These are phyloP conservation scores for Arrhopalites spinosus DNA, from an alignment of 2,888 invertebrate species.

Conservation along the genomic window DNA sequence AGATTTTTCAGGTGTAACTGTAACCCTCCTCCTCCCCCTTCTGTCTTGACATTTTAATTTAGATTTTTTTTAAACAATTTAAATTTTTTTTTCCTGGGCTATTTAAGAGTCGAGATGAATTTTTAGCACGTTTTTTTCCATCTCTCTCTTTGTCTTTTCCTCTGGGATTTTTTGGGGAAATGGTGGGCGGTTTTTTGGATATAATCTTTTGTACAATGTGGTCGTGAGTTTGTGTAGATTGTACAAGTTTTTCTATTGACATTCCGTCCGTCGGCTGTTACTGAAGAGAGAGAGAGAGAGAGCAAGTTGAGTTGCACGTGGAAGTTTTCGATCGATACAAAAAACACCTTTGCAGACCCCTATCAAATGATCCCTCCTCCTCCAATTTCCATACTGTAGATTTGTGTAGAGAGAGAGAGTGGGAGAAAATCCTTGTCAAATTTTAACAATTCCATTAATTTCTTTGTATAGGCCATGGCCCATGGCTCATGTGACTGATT, in stretches of 20 bases:
- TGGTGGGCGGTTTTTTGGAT: not conserved
- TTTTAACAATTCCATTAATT: not conserved
- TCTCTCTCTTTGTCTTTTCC: not conserved
- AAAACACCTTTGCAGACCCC: not conserved
- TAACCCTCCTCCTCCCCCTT: too few relatives aligned
- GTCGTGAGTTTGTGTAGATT: not conserved
- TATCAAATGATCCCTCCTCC: not conserved
- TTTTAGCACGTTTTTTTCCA: too few relatives aligned
- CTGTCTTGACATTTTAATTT: too few relatives aligned
- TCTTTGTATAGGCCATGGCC: not conserved
- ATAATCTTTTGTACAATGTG: not conserved
- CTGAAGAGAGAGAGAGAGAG: not conserved
- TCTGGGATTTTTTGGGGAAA: not conserved
- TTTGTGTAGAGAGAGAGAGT: not conserved
- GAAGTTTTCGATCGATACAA: slow-evolving; percentile 1
- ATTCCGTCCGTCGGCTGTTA: not conserved
- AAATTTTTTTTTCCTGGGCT: too few relatives aligned
- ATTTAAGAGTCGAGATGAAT: too few relatives aligned
- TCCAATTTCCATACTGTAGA: not conserved
- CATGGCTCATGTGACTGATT: too few relatives aligned
- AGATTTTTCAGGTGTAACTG: too few relatives aligned
- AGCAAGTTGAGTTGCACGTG: not conserved
- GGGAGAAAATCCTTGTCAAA: not conserved
- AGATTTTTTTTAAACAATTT: too few relatives aligned
- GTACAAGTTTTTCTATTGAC: not conserved